Conservation (phyloP, 2,888 invertebrate genomes). For the Tryphoninae sp. region DNA sequence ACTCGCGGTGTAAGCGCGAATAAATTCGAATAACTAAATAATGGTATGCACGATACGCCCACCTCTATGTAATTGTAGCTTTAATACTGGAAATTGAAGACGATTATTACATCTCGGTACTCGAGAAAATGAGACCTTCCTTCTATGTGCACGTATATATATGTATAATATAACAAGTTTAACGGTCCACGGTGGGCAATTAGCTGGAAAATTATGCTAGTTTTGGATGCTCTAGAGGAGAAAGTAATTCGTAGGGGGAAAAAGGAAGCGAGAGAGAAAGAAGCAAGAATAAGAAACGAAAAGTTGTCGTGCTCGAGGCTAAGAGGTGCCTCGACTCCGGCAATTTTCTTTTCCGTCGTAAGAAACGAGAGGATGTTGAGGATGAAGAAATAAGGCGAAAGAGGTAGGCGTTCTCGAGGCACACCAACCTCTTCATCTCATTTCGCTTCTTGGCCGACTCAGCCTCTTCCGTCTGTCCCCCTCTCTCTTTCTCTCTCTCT, state of each 20-base stretch:
- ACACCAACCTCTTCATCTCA: slow-evolving; percentile 41
- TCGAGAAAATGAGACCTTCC: slow-evolving; percentile 21
- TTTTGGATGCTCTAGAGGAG: slow-evolving; percentile 32
- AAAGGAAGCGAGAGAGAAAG: neutral
- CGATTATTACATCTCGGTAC: slow-evolving; percentile 24
- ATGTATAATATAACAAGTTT: slow-evolving; percentile 17
- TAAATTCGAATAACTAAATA: slow-evolving; percentile 21
- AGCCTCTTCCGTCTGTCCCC: neutral
- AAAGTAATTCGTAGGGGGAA: slow-evolving; percentile 26
- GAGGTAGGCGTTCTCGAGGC: slow-evolving; percentile 52
- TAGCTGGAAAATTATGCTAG: slow-evolving; percentile 50
- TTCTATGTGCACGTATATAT: neutral
- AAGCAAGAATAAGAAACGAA: slow-evolving; percentile 8
- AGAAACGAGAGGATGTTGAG: slow-evolving; percentile 26
- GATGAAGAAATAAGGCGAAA: slow-evolving; percentile 38
- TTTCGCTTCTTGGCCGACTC: slow-evolving; percentile 35
- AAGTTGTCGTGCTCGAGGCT: slow-evolving; percentile 32
- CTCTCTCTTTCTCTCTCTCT: slow-evolving; percentile 10
- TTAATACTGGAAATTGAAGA: slow-evolving; percentile 24
- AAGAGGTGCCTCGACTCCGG: slow-evolving; percentile 12
- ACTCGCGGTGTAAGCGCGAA: slow-evolving; percentile 1
- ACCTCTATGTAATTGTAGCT: slow-evolving; percentile 27
- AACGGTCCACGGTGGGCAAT: slow-evolving; percentile 30
- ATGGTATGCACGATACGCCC: slow-evolving; percentile 40
- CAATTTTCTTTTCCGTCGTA: slow-evolving; percentile 44